Evolutionary conservation across 2,888 invertebrate species (phyloP), one percentile per base, ranked within the genome.

Genomic region (Luperina testacea): DNA sequence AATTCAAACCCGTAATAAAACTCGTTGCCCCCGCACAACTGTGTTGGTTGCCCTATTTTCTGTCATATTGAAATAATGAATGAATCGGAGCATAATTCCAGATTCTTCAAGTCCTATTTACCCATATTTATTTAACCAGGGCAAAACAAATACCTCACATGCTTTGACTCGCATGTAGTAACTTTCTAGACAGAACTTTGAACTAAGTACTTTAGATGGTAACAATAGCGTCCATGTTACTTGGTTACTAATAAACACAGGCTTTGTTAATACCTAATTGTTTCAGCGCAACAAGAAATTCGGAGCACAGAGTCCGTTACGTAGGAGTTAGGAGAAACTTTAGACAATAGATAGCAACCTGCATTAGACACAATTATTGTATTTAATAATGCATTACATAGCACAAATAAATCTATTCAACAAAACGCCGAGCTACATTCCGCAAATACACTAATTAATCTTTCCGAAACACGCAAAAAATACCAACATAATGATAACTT

Each of bases 381-480:
- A 78, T 77, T 88, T 88, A 87, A 83, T 86, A 79, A 61, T 69
- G 72, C 80, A 84, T 88, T 85, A 80, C 65, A 64, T 53, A 68
- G 42, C 64, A 75, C 64, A 84, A 79, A 80, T 82, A 80, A 83
- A 81, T 80, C 74, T 80, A 80, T 83, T 81, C 53, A 64, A 68
- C 59, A 71, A 53, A 86, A 84, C 77, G 67, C 74, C 75, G 81
- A 75, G 82, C 87, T 81, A 89, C 87, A 88, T 89, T 84, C 85
- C 80, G 80, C 82, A 86, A 85, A 83, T 88, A 86, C 73, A 81
- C 75, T 86, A 89, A 88, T 90, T 87, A 89, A 89, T 88, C 88
- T 84, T 81, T 82, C 81, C 73, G 82, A 88, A 88, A 89, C 83
- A 79, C 82, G 87, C 88, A 89, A 88, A 88, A 90, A 87, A 87